Percentiles rank a stretch among this genome's conserved stretches.
These are phyloP conservation scores for Porites cylindrica DNA, from an alignment of 92 coral and sea anemone species.

Conservation along the genomic window DNA sequence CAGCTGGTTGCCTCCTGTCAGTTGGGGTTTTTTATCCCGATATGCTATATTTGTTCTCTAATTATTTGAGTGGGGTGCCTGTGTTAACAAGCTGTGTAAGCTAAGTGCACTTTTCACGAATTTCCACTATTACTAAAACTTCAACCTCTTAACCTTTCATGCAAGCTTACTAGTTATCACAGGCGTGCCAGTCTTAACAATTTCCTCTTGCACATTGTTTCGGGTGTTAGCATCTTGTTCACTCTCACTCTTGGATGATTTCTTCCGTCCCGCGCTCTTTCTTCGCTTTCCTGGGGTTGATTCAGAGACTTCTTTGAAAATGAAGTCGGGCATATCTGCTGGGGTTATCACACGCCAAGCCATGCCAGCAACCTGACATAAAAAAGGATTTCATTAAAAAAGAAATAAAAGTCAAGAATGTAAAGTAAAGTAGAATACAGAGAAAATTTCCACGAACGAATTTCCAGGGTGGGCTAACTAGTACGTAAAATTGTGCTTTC, in stretches of 20 bases:
- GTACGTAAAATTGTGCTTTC: too few species aligned
- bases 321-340: constrained; percentile 66
- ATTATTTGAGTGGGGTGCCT: too few species aligned
- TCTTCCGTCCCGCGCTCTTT: constrained; percentile 69
- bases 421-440: background rate
- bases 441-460: too few species aligned
- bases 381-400: background rate
- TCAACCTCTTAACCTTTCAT: too few species aligned
- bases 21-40: too few species aligned
- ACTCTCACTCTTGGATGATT: constrained; percentile 79
- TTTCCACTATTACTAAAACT: too few species aligned
- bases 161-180: too few species aligned
- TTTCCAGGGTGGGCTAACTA: too few species aligned
- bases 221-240: constrained; percentile 44
- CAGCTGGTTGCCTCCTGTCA: too few species aligned
- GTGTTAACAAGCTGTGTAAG: too few species aligned
- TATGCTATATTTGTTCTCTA: too few species aligned
- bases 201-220: constrained; percentile 6
- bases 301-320: constrained; percentile 46
- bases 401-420: background rate
- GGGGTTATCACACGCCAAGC: constrained; percentile 92
- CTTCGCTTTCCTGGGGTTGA: constrained; percentile 71
- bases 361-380: constrained; percentile 71
- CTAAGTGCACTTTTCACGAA: too few species aligned
- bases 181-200: constrained; percentile 15